Conservation (phyloP, 92 coral and sea anemone species). For the Bergia sp. region DNA sequence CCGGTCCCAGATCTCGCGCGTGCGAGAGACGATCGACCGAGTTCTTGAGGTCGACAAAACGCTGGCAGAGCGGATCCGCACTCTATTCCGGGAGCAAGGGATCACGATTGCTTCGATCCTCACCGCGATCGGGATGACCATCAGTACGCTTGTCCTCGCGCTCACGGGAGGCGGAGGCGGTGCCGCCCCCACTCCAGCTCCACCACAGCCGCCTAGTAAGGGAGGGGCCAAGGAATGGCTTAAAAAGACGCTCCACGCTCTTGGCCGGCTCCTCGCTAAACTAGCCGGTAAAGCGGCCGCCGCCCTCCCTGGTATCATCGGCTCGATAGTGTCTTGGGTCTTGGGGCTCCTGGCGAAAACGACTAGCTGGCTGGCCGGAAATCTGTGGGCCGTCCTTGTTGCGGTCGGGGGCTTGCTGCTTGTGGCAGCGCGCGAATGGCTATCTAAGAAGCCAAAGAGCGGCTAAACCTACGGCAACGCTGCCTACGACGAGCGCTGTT, state of each 20-base stretch:
- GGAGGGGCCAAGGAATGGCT: background rate
- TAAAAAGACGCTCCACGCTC: slow-evolving; percentile 8
- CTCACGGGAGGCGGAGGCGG: slow-evolving; percentile 11
- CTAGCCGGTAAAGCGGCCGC: no score
- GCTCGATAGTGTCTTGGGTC: slow-evolving; percentile 6
- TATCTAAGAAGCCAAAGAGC: slow-evolving; percentile 12
- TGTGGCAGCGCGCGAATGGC: no score
- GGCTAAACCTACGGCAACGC: slow-evolving; percentile 9
- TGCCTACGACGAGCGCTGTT: slow-evolving; percentile 2
- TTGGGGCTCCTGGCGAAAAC: background rate
- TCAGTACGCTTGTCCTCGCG: background rate
- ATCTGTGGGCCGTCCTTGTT: slow-evolving; percentile 4
- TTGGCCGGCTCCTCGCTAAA: no score
- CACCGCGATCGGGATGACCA: background rate
- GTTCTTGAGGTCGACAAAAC: background rate
- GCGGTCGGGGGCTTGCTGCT: slow-evolving; percentile 25
- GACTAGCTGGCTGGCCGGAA: no score
- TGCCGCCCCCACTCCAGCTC: slow-evolving; percentile 20
- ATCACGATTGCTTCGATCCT: no score
- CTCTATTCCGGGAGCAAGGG: no score
- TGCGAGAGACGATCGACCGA: slow-evolving; percentile 1
- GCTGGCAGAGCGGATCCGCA: no score
- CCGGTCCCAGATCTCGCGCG: slow-evolving; percentile 13
- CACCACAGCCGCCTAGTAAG: background rate
- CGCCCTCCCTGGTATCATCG: slow-evolving; percentile 15